Evolutionary conservation across 2,113 vertebrate genomes (phyloP).

Genomic region (Dipodomys merriami): DNA sequence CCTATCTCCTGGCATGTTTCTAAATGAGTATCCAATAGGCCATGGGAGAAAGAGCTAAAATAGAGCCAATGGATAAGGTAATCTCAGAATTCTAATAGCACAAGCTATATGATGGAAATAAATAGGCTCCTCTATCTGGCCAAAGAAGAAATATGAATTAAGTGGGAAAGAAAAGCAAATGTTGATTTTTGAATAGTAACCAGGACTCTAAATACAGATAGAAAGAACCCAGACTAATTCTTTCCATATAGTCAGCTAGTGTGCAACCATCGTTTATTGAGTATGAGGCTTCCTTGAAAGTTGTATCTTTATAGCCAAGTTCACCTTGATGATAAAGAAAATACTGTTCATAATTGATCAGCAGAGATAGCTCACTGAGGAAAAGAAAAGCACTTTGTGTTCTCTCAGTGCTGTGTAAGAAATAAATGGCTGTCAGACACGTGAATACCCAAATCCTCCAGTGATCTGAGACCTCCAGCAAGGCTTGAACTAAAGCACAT

Average conservation of each 20-base stretch:
- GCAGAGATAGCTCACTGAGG: neutral
- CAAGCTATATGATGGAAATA: neutral
- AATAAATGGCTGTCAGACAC: neutral
- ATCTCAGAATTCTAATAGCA: constrained; percentile 16
- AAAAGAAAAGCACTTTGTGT: neutral
- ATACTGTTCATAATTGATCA: neutral
- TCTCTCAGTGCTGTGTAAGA: neutral
- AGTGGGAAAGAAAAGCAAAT: neutral
- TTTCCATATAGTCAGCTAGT: neutral
- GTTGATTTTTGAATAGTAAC: neutral
- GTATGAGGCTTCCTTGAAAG: neutral
- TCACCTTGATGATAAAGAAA: constrained; percentile 18
- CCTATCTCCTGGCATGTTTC: constrained; percentile 10
- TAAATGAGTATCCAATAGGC: neutral
- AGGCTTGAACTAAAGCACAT: neutral
- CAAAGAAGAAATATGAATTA: constrained; percentile 19
- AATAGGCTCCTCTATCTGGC: neutral
- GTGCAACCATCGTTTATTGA: neutral
- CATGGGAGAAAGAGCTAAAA: neutral
- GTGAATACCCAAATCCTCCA: neutral
- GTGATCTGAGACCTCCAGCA: neutral
- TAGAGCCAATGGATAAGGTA: neutral
- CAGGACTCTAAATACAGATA: neutral
- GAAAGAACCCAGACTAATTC: neutral
- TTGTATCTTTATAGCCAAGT: neutral